Percentiles rank a stretch among this genome's conserved stretches.
These are phyloP conservation scores for Oscheius sp. DNA, from an alignment of 2,888 invertebrate genomes.

Conservation along the genomic window DNA sequence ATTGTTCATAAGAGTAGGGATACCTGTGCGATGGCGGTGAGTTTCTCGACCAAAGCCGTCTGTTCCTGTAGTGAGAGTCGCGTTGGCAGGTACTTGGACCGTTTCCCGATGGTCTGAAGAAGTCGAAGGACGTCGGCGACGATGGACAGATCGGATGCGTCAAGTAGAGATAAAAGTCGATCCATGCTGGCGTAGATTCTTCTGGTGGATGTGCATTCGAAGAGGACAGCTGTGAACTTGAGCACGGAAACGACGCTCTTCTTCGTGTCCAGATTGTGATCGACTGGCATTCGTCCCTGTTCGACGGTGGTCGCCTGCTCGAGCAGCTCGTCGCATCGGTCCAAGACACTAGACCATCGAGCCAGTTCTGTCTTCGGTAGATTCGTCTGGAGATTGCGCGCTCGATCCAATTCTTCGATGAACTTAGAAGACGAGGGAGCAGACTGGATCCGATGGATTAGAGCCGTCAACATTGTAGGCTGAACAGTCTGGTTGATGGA, in stretches of 20 bases:
- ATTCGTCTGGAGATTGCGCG: slow-evolving; percentile 46
- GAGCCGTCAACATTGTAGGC: slow-evolving; percentile 14
- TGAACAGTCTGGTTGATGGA: slow-evolving; percentile 7
- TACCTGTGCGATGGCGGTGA: slow-evolving; percentile 62
- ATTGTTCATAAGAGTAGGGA: too few relatives aligned
- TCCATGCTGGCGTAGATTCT: slow-evolving; percentile 65
- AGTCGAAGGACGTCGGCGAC: slow-evolving; percentile 63
- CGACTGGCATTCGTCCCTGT: slow-evolving; percentile 29
- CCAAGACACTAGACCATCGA: slow-evolving; percentile 66
- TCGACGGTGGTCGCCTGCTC: slow-evolving; percentile 50
- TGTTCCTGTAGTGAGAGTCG: slow-evolving; percentile 51
- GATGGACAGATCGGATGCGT: slow-evolving; percentile 59
- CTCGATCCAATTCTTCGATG: slow-evolving; percentile 48
- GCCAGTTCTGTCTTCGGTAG: slow-evolving; percentile 63
- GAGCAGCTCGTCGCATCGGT: slow-evolving; percentile 64
- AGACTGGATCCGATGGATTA: slow-evolving; percentile 29
- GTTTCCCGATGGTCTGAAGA: slow-evolving; percentile 65
- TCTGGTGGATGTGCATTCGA: slow-evolving; percentile 69
- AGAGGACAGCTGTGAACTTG: slow-evolving; percentile 65
- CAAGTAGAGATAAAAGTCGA: slow-evolving; percentile 60
- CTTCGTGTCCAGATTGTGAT: slow-evolving; percentile 27
- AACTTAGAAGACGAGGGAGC: slow-evolving; percentile 43
- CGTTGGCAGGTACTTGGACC: slow-evolving; percentile 63
- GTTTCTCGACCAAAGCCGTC: slow-evolving; percentile 50
- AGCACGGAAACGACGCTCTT: slow-evolving; percentile 48